Evolutionary conservation across 1,140 invertebrate species (phyloP).

Genomic region (Nephotettix cincticeps): DNA sequence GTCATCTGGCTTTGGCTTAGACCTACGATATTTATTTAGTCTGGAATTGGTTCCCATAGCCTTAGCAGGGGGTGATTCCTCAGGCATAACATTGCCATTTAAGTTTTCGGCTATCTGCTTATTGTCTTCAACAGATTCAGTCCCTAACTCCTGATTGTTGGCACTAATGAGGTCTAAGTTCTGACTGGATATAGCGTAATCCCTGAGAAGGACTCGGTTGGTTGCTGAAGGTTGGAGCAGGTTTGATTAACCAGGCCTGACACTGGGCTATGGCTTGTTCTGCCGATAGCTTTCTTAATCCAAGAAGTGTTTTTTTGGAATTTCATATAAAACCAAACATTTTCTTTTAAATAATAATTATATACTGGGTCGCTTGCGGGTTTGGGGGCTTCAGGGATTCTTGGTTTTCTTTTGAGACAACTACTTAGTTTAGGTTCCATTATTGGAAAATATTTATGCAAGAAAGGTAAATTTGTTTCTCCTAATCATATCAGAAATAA

Average conservation of each 20-base stretch:
- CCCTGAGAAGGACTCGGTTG: not conserved
- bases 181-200: not conserved
- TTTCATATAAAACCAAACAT: too few species aligned
- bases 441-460: too few species aligned
- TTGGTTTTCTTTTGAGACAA: too few species aligned
- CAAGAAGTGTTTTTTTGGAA: not conserved
- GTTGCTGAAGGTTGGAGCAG: not conserved
- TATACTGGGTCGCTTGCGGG: too few species aligned
- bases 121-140: not conserved
- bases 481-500: too few species aligned
- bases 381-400: too few species aligned
- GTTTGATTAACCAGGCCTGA: not conserved
- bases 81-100: too few species aligned
- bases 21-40: not conserved
- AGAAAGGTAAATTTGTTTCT: too few species aligned
- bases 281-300: not conserved
- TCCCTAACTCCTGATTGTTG: not conserved
- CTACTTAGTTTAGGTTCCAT: too few species aligned
- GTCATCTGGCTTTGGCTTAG: conserved; percentile 9
- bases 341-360: too few species aligned
- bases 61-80: not conserved
- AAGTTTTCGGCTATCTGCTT: not conserved
- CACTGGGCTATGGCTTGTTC: not conserved
- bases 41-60: not conserved
- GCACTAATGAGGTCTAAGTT: not conserved